These are phyloP conservation scores for Microtus montanus DNA, from an alignment of 2,113 vertebrate genomes.

Conservation along the genomic window DNA sequence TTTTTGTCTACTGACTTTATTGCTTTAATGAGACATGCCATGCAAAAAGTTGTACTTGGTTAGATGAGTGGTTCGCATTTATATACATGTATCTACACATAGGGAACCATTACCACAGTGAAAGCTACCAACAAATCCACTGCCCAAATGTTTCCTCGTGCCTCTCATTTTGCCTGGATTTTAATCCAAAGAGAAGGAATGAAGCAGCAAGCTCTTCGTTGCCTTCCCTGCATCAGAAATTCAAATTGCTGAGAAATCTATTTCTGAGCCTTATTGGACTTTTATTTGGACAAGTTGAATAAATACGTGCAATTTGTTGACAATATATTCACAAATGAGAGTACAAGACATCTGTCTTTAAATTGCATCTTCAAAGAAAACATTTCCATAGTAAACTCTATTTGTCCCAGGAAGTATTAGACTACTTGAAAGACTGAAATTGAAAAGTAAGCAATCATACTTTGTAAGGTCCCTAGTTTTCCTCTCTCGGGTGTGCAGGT, in stretches of 20 bases:
- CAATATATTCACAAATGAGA: constrained; percentile 74
- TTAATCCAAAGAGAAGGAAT: constrained; percentile 29
- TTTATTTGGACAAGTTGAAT: constrained; percentile 77
- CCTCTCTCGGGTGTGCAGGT: constrained; percentile 56
- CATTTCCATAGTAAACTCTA: constrained; percentile 78
- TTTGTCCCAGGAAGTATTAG: constrained; percentile 80
- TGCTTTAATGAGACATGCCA: neutral
- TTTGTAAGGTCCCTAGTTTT: constrained; percentile 74
- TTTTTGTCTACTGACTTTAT: constrained; percentile 40
- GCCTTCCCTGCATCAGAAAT: constrained; percentile 53
- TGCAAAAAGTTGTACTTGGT: constrained; percentile 2
- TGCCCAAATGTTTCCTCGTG: neutral
- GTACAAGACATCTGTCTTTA: constrained; percentile 72
- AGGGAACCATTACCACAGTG: neutral
- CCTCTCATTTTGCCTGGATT: constrained; percentile 15
- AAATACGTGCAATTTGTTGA: constrained; percentile 74
- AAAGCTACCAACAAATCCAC: neutral
- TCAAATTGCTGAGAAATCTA: constrained; percentile 62
- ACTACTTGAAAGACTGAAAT: constrained; percentile 76
- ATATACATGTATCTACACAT: neutral
- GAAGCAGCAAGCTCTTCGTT: neutral
- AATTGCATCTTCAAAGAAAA: constrained; percentile 79
- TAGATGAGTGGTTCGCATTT: neutral
- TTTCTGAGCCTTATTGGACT: constrained; percentile 69
- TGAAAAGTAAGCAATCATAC: constrained; percentile 78